Percentiles rank a stretch among this genome's conserved stretches.
These are phyloP conservation scores for Metalampra italica DNA, from an alignment of 2,888 invertebrate species.

Conservation along the genomic window DNA sequence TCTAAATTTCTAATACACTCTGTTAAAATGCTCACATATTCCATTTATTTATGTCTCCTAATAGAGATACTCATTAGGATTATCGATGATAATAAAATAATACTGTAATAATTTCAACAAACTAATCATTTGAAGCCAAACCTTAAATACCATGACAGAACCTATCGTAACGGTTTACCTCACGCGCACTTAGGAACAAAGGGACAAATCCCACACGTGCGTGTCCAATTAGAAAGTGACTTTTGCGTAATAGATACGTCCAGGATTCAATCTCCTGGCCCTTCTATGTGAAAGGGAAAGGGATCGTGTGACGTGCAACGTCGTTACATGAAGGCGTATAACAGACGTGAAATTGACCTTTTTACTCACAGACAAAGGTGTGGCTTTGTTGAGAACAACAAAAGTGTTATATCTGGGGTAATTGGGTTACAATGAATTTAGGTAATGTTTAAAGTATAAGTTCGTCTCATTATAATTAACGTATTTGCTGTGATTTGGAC, in stretches of 20 bases:
- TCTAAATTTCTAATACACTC: too few relatives aligned
- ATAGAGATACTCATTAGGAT: too few relatives aligned
- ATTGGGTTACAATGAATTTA: too few relatives aligned
- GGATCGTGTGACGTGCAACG: background rate
- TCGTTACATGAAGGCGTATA: background rate
- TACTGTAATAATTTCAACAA: background rate
- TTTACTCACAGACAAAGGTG: background rate
- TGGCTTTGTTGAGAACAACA: too few relatives aligned
- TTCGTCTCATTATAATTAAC: too few relatives aligned
- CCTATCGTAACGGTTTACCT: background rate
- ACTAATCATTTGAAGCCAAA: background rate
- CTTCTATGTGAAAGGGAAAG: background rate
- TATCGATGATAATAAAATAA: too few relatives aligned
- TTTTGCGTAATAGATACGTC: constrained; percentile 1
- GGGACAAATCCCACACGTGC: background rate
- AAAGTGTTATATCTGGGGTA: too few relatives aligned
- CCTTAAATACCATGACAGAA: background rate
- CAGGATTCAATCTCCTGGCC: background rate
- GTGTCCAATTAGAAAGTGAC: constrained; percentile 6
- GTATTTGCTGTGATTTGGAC: too few relatives aligned
- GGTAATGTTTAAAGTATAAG: too few relatives aligned
- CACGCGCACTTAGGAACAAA: background rate
- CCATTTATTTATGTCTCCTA: too few relatives aligned
- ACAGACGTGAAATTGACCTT: background rate
- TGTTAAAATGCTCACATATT: too few relatives aligned